These are phyloP conservation scores for Oenanthe oenanthe DNA, from an alignment of 2,113 vertebrate genomes.

Conservation along the genomic window DNA sequence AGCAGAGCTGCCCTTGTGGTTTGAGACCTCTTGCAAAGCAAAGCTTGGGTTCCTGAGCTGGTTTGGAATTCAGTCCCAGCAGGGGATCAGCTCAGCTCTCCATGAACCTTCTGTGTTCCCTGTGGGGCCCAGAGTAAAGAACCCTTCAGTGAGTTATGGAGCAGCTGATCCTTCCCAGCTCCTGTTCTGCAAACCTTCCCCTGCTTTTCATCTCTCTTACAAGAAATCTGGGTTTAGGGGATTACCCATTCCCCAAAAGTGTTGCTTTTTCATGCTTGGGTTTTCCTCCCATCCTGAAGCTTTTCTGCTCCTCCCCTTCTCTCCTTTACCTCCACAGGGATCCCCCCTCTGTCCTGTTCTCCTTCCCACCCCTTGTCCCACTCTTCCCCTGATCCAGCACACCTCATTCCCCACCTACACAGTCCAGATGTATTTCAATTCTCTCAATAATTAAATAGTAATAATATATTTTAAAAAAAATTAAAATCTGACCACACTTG, in stretches of 20 bases:
- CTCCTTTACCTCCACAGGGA: neutral
- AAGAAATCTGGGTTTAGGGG: rapidly evolving
- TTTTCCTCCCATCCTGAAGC: neutral
- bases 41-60: neutral
- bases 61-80: neutral
- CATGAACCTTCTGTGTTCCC: neutral
- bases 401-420: rapidly evolving
- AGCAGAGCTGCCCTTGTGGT: neutral
- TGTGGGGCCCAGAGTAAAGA: neutral
- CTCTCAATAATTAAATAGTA: neutral
- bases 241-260: neutral
- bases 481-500: neutral
- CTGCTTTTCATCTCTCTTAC: neutral
- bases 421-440: neutral
- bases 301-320: neutral
- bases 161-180: neutral
- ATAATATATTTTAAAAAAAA: no score
- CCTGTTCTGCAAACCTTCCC: neutral
- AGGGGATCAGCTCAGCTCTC: neutral
- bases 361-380: neutral
- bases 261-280: neutral
- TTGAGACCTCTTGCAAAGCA: neutral
- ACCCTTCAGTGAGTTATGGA: neutral
- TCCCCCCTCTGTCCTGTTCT: neutral
- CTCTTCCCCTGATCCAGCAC: neutral